Base-by-base conservation (phyloP, 1,140 invertebrate genomes). In the Sitobion miscanthi region DNA sequence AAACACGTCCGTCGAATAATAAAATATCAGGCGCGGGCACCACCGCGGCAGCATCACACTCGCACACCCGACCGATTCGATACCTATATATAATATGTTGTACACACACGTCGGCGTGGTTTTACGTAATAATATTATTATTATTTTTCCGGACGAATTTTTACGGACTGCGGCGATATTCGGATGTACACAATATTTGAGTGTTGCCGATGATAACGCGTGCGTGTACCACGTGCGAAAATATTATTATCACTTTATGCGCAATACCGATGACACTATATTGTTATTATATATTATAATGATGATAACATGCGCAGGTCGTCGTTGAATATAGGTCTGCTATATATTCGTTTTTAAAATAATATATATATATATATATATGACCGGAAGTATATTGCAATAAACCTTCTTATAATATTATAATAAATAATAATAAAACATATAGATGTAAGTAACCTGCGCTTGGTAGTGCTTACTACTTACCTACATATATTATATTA, bases 1-100 rank as follows among this genome's bases (percentile, higher is more conserved):
- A 89, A 89, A 89, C 87, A 89, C 87, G 87, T 89, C 52, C 49
- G 49, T 89, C 87, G 87, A 89, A 89, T 89, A 89, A 89, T 89
- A 57, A 89, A 89, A 89, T 89, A 89, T 17, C 49, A 89, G 11
- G 14, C n/a, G 62, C 14, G 57, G 30, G 57, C 5, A n/a, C 62
- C 14, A n/a, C 21, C 20, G 52, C 42, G 6, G 86, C 47, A 49
- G 14, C 87, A 42, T 89, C 87, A 57, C 52, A 89, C 52, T 52
- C 38, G n/a, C 85, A 17, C 45, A 17, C 30, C 30, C 85, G 25
- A 42, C 42, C 25, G 25, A 17, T 17, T 9, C 9, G 47, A 47
- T 47, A 54, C 20, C 20, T 21, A 54, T 54, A 54, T 54, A 54
- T 54, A 54, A 21, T 54, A 23, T 86, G 30, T 21, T 83, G 25